Evolutionary conservation across 2,113 vertebrate genomes (phyloP).

Genomic region (Galbula dea): DNA sequence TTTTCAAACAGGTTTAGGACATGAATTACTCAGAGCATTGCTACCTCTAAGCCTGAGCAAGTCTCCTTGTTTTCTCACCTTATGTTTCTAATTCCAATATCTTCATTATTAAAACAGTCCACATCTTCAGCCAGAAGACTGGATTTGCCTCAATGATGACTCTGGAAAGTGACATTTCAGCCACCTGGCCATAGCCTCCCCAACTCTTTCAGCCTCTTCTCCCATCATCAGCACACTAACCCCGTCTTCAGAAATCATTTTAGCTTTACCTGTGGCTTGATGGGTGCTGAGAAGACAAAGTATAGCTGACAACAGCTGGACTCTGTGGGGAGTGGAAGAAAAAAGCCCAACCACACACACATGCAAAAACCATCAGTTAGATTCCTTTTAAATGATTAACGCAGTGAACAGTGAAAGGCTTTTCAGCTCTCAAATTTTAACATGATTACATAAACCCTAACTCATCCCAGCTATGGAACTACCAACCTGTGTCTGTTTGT

Average conservation of each 20-base stretch:
- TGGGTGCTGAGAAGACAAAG: neutral
- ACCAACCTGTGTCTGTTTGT: neutral
- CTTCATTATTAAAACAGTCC: neutral
- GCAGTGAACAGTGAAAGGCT: neutral
- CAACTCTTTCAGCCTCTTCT: neutral
- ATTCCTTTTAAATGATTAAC: slow-evolving; percentile 37
- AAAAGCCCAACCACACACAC: neutral
- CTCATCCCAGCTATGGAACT: neutral
- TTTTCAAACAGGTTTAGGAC: neutral
- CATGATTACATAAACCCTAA: slow-evolving; percentile 34
- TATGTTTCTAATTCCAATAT: neutral
- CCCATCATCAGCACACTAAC: neutral
- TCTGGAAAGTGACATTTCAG: neutral
- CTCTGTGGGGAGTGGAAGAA: neutral
- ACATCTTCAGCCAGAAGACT: neutral
- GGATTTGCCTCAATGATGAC: neutral
- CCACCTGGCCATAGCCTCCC: neutral
- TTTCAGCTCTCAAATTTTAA: slow-evolving; percentile 15
- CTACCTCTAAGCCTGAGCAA: neutral
- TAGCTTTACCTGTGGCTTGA: neutral
- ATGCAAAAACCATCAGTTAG: neutral
- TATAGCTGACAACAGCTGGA: neutral
- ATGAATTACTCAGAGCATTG: neutral
- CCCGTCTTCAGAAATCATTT: neutral
- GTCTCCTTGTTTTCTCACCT: neutral